Percentiles rank a stretch among this genome's conserved stretches.
Evolutionary conservation across 2,888 invertebrate genomes (phyloP).

Genomic region (Melipona beecheii): DNA sequence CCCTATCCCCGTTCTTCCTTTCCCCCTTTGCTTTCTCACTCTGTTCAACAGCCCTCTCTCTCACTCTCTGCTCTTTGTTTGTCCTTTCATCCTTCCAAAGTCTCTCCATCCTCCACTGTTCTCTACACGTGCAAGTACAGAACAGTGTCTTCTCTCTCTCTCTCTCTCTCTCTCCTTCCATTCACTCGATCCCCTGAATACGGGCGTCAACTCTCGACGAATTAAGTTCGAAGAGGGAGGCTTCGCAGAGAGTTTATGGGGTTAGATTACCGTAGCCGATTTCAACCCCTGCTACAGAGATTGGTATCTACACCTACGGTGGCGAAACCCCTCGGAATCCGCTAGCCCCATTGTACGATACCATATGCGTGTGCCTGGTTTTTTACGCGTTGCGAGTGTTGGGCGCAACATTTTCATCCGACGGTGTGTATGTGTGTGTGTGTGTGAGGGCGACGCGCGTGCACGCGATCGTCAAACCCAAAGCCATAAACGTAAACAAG

Average conservation of each 20-base stretch:
- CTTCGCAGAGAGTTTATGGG: slow-evolving; percentile 76
- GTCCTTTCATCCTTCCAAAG: background rate
- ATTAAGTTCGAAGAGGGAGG: slow-evolving; percentile 78
- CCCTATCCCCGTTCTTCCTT: slow-evolving; percentile 57
- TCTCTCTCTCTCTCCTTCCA: background rate
- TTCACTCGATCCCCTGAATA: slow-evolving; percentile 29
- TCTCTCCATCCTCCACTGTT: slow-evolving; percentile 5
- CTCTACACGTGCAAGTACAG: background rate
- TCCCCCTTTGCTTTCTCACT: slow-evolving; percentile 12
- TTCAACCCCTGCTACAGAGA: slow-evolving; percentile 77
- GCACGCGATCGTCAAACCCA: slow-evolving; percentile 81
- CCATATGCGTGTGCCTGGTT: slow-evolving; percentile 42
- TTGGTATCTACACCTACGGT: slow-evolving; percentile 79
- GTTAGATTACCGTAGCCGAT: slow-evolving; percentile 77
- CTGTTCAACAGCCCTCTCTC: slow-evolving; percentile 3
- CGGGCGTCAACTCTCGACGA: slow-evolving; percentile 77
- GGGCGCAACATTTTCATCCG: too few relatives aligned
- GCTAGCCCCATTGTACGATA: slow-evolving; percentile 12
- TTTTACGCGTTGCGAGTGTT: background rate
- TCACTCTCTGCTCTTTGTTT: slow-evolving; percentile 7
- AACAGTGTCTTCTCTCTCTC: background rate
- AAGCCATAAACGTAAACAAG: slow-evolving; percentile 83
- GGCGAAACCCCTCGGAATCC: slow-evolving; percentile 61
- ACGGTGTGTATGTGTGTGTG: background rate
- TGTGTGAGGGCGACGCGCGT: slow-evolving; percentile 28